Evolutionary conservation across 2,888 invertebrate species (phyloP), one percentile per base, ranked within the genome.

Genomic region (Caenorhabditis uteleia): DNA sequence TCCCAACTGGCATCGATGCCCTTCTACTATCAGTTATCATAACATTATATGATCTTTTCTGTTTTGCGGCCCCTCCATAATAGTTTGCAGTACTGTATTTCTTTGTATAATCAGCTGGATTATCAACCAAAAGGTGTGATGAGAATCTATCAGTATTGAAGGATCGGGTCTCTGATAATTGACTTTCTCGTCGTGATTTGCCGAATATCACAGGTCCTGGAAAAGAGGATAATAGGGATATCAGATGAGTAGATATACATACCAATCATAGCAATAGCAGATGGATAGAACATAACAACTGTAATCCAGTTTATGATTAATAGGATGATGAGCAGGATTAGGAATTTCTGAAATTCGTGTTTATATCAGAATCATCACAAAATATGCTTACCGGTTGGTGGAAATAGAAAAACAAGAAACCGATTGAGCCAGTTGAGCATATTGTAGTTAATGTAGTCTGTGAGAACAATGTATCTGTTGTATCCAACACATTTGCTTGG

Each of bases 111-210:
- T 61, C 61, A 21, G 31, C 31, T 10, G 48, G 44, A 40, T 61
- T 61, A 27, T 61, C 61, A 7, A 61, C 48, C 1, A 61, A 26
- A 14, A 55, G 46, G 55, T 61, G 61, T n/a, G 61, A 61, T 3
- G 61, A 61, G 34, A 55, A 61, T 20, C 60, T 7, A 12, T 55
- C 61, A 0, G 61, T 61, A 29, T 61, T 61, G 46, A 61, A 34
- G 29, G 55, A 55, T 42, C 61, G 16, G 23, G 61, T 61, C 43
- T 61, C 61, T n/a, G 61, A 61, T 6, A 38, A 39, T 21, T 55
- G 61, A 46, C 61, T 61, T 50, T 14, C 61, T 44, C 39, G 5
- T 20, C 39, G 5, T 6, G 6, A 8, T 23, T 39, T 39, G 8
- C 26, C 60, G 54, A 20, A 54, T 54, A 12, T 48, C 48, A 21